Conservation (phyloP, 2,797 vertebrate species). For the Rallus crepitans region DNA sequence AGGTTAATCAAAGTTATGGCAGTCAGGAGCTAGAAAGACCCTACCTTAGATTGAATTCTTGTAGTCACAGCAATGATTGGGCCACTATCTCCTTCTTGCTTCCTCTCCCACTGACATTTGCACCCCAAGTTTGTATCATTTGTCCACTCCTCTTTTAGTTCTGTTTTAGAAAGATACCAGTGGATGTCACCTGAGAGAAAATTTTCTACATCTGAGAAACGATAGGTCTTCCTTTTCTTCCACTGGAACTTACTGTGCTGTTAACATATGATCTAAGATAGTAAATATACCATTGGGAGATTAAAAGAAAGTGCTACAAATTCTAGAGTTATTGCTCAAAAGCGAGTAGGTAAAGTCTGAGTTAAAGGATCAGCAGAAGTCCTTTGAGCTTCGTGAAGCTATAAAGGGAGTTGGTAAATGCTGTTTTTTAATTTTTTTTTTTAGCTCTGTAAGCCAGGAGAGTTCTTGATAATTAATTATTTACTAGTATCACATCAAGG, state of each 20-base stretch:
- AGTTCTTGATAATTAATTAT: not conserved
- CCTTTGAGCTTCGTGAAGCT: not conserved
- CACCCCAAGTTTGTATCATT: conserved; percentile 19
- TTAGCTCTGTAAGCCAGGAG: not conserved
- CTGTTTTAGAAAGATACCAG: not conserved
- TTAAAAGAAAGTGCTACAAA: not conserved
- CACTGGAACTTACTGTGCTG: not conserved
- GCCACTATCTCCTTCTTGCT: conserved; percentile 31
- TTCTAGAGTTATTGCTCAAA: conserved; percentile 19
- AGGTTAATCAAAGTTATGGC: conserved; percentile 82
- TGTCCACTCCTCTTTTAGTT: conserved; percentile 48
- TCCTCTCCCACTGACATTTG: conserved; percentile 44
- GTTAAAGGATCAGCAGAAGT: conserved; percentile 24
- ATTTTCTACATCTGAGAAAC: not conserved
- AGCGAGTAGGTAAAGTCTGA: not conserved
- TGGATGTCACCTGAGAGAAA: not conserved
- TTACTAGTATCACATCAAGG: not conserved
- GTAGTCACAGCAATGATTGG: conserved; percentile 51
- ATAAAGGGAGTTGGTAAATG: not conserved
- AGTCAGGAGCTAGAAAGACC: conserved; percentile 55
- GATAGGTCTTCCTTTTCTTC: not conserved
- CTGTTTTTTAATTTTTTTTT: not conserved
- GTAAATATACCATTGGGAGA: not conserved
- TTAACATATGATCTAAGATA: not conserved
- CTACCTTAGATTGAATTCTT: conserved; percentile 64